A percentile compares a stretch with the other conserved stretches of the same genome.
Conservation (phyloP, 2,797 vertebrate species). For the Selene dorsalis region DNA sequence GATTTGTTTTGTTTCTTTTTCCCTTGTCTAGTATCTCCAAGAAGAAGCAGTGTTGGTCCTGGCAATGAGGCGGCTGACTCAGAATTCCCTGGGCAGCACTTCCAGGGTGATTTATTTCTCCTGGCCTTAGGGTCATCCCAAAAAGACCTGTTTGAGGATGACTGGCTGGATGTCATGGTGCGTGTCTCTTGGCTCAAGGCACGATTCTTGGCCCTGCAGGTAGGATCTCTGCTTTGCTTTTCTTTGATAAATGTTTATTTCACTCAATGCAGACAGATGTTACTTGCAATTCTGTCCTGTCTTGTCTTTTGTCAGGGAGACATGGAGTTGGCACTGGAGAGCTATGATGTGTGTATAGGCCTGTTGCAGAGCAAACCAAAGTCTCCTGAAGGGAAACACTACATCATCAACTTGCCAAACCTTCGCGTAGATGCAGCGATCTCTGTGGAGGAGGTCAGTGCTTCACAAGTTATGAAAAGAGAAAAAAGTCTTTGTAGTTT, state of each 20-base stretch:
- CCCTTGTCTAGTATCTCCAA: conserved; percentile 83
- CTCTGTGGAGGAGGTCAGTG: conserved; percentile 93
- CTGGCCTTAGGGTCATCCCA: conserved; percentile 93
- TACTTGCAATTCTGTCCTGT: background rate
- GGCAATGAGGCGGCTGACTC: conserved; percentile 83
- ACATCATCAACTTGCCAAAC: conserved; percentile 90
- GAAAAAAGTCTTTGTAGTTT: background rate
- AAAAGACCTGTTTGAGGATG: conserved; percentile 90
- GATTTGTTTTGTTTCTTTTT: background rate
- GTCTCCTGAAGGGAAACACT: conserved; percentile 73
- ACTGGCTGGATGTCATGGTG: conserved; percentile 92
- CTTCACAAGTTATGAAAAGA: background rate
- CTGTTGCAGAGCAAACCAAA: conserved; percentile 87
- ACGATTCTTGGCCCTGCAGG: conserved; percentile 93
- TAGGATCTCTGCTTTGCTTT: conserved; percentile 56
- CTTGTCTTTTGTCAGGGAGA: conserved; percentile 86
- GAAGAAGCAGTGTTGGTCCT: conserved; percentile 79
- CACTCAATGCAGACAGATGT: background rate
- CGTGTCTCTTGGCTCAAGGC: conserved; percentile 97
- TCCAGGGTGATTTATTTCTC: conserved; percentile 91
- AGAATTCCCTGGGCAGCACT: conserved; percentile 91
- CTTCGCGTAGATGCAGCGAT: conserved; percentile 90
- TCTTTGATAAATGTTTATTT: background rate
- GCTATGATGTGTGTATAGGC: conserved; percentile 94
- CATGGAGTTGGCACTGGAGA: conserved; percentile 96